Base-by-base conservation (phyloP, 2,113 vertebrate species). In the Hepsetus odoe region DNA sequence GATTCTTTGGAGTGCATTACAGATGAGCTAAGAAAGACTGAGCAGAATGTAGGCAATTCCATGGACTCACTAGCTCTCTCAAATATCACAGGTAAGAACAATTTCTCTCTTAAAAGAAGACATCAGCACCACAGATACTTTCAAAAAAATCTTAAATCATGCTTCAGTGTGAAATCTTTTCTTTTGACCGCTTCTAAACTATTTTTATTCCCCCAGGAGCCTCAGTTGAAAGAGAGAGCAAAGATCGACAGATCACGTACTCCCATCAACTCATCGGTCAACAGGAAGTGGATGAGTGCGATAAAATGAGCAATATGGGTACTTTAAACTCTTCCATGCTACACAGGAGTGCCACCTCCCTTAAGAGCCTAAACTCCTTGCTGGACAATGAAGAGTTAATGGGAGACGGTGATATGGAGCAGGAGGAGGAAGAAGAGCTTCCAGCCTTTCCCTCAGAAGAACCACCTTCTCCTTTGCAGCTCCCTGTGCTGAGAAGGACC, bases 231-330 rank as follows among this genome's bases (percentile, higher is more conserved):
- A 95, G 91, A 69, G 96, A 98, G 77, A 88, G 88, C 77, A 95
- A 95, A 67, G 92, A 95, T 0, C 92, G 94, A 69, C 89, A 94
- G 2, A 82, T 92, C 5, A 86, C 96, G 46, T 97, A 96, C 77
- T 93, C 93, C 20, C 89, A 96, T 69, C 94, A 80, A 62, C 51
- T 49, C 65, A 10, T 74, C 8, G 51, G 26, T 53, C 64, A 69
- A 5, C 72, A 94, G 80, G 92, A 95, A 2, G 76, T 82, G 1
- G 95, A 97, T 14, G 95, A 96, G 58, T 96, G 94, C 80, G 96
- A 98, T 85, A 98, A 98, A 83, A 95, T 97, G 94, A 98, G 96
- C 88, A 97, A 96, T 74, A 96, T 98, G 95, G 96, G 96, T 67
- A 98, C 96, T 3, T 89, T 97, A 81, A 97, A 99, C 86, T 98